These are phyloP conservation scores for Tipula helvola DNA, from an alignment of 2,888 invertebrate species.

Conservation along the genomic window DNA sequence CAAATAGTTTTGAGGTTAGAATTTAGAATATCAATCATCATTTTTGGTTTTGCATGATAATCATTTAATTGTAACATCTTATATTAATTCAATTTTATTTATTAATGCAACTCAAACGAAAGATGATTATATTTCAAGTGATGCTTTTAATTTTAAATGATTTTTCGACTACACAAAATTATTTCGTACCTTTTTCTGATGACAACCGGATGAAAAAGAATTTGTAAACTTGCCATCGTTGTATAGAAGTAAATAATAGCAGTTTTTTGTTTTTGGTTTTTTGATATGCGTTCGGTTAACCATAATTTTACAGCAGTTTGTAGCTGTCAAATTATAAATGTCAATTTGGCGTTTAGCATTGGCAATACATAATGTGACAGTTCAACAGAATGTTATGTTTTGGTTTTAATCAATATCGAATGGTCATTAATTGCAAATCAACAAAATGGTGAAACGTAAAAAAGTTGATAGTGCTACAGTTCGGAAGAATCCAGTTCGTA, in stretches of 20 bases:
- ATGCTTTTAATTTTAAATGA: not conserved
- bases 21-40: not conserved
- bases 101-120: not conserved
- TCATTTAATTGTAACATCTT: not conserved
- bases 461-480: slow-evolving; percentile 24
- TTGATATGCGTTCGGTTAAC: not conserved
- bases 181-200: slow-evolving; percentile 33
- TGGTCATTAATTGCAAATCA: not conserved
- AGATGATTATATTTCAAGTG: not conserved
- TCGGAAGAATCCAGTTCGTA: slow-evolving; percentile 25
- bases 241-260: not conserved
- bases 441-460: slow-evolving; percentile 21
- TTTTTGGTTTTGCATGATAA: not conserved
- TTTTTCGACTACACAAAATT: not conserved
- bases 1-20: not conserved
- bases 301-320: not conserved
- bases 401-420: not conserved
- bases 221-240: not conserved
- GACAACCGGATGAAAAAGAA: slow-evolving; percentile 27
- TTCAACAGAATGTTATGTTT: not conserved
- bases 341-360: not conserved
- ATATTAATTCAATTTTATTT: not conserved
- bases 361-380: not conserved
- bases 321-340: not conserved
- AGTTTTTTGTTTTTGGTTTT: not conserved